A percentile compares a stretch with the other conserved stretches of the same genome.
These are phyloP conservation scores for Drosophila aldrichi DNA, from an alignment of 2,888 invertebrate species.

Conservation along the genomic window DNA sequence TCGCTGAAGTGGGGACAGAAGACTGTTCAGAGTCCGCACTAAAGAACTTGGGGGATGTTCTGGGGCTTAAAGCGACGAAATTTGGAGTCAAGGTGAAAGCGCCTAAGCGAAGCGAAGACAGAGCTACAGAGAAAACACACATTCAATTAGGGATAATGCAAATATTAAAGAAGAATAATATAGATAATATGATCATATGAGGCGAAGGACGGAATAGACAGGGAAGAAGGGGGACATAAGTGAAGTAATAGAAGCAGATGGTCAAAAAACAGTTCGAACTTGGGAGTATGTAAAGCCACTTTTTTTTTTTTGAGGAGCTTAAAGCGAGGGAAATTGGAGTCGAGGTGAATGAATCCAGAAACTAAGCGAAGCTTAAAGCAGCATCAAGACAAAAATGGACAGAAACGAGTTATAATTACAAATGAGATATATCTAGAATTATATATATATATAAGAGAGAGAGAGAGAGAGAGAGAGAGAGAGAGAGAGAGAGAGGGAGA, in stretches of 20 bases:
- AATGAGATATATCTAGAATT: not conserved
- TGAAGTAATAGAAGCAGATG: no score
- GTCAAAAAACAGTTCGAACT: no score
- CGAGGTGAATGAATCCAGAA: no score
- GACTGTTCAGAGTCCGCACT: not conserved
- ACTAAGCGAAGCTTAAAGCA: constrained; percentile 19
- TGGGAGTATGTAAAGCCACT: no score
- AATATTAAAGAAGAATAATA: no score
- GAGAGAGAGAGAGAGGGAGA: no score
- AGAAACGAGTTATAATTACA: not conserved
- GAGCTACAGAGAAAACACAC: not conserved
- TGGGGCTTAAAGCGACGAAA: not conserved
- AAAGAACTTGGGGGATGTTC: not conserved
- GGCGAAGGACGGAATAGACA: no score
- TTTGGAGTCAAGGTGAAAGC: constrained; percentile 2
- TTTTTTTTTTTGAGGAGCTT: no score
- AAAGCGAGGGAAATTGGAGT: no score
- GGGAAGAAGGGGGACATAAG: no score
- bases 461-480: not conserved
- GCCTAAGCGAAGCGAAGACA: not conserved
- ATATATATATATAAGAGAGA: not conserved
- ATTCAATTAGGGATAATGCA: no score
- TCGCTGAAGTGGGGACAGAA: not conserved
- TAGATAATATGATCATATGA: no score
- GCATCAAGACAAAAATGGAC: not conserved